Base-by-base conservation (phyloP, 2,113 vertebrate genomes). In the Microcebus griseorufus region DNA sequence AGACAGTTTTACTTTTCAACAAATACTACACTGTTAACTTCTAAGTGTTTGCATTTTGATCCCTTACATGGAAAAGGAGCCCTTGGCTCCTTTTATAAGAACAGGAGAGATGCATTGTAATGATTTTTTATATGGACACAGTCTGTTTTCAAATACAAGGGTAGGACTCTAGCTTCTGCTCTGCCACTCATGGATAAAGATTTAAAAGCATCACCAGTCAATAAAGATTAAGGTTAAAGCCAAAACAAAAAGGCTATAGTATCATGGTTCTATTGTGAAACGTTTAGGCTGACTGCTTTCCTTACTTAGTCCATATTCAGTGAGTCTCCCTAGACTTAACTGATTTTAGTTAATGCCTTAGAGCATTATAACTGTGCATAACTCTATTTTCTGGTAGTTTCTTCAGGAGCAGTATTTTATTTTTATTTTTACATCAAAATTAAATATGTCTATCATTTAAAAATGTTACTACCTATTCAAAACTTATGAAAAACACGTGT, bases 211-310 rank as follows among this genome's bases (percentile, higher is more conserved):
- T 60, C 39, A 67, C 32, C 7, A 62, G 17, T 93, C 86, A 94
- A 76, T 85, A 96, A 91, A 76, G 65, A 88, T 91, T 76, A 85
- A 81, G 6, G 42, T 76, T 91, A 93, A 93, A 73, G 37, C n/a
- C 69, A 45, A 70, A 90, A 55, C 22, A 86, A 48, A 85, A 92
- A 92, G 53, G 87, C 5, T 48, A 0, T 16, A 72, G 48, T 39
- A 62, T 5, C 37, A 65, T 5, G 58, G 4, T 85, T 48, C 53
- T 75, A 17, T n/a, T 72, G 23, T 53, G 51, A 76, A 70, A 48
- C 1, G 2, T 32, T 88, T 42, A 69, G 2, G 1, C 55, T 84
- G 81, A 53, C 60, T 85, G 48, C 18, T 76, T 75, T 81, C 25
- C 34, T 55, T 37, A 23, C 25, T 20, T 27, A n/a, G 4, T 6